Evolutionary conservation across 2,888 invertebrate species (phyloP), one percentile per base, ranked within the genome.

Genomic region (Strigamia transsilvanica): DNA sequence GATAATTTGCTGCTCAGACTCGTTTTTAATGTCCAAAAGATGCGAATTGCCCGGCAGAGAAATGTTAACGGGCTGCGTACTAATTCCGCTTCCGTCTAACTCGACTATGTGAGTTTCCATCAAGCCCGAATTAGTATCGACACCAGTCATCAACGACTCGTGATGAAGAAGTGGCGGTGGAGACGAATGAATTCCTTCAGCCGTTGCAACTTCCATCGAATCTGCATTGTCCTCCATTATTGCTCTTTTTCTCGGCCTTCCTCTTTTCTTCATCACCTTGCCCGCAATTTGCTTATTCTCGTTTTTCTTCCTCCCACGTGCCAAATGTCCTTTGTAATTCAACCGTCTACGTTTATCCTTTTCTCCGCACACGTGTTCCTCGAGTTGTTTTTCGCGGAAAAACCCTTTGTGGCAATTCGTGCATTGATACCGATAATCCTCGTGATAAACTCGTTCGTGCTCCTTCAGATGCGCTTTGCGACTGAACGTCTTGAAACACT

Each of bases 401-500:
- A 87, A 88, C 87, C 87, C 41, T 86, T 80, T 83, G 5, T 79
- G 34, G 42, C 83, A 83, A 42, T 38, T 66, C 1, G 21, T 32
- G 42, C 83, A 83, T 85, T 85, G 84, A 87, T 87, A 61, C 85
- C 85, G n/a, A 82, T 86, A 87, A 83, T 87, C 86, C 7, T 86
- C 85, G 41, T 85, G 84, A 83, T 88, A 88, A 0, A 86, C 86
- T 13, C 86, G 84, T 83, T 87, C 86, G 83, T 89, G 89, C 82
- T 88, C 88, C 32, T 85, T 83, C 3, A 88, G 84, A 83, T 88
- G 87, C 5, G 88, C 86, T 81, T 86, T 85, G 0, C 88, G 86
- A 38, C 87, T 87, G 84, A 89, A 89, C 0, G 86, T 86, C 82
- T 87, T 87, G 34, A 86, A 86, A 85, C 89, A 89, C n/a, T 86